Evolutionary conservation across 2,888 invertebrate genomes (phyloP).

Genomic region (Drosophila suboccidentalis): DNA sequence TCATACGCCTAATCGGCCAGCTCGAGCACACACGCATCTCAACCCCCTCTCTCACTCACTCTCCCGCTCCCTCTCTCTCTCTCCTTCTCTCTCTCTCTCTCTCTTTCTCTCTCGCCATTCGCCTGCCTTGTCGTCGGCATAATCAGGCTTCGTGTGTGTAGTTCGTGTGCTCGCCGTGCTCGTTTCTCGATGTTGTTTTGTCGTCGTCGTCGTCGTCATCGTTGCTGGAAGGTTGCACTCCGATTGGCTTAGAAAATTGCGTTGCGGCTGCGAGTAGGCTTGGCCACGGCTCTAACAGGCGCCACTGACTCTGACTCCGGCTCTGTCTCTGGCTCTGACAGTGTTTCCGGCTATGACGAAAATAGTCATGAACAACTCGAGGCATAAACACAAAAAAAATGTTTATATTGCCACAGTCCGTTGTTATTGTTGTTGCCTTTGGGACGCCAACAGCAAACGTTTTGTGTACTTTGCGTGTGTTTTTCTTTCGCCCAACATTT

Average conservation of each 20-base stretch:
- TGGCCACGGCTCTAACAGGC: conserved; percentile 61
- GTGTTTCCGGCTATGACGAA: conserved; percentile 23
- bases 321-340: not conserved
- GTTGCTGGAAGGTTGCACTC: conserved; percentile 69
- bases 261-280: conserved; percentile 81
- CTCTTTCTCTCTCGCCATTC: not conserved
- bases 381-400: conserved; percentile 31
- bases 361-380: conserved; percentile 43
- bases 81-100: not conserved
- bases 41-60: conserved; percentile 3
- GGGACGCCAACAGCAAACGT: not conserved
- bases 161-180: conserved; percentile 42
- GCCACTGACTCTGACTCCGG: conserved; percentile 3
- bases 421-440: conserved; percentile 5
- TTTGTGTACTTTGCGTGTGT: not conserved
- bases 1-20: conserved; percentile 69
- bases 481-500: conserved; percentile 16
- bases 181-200: conserved; percentile 72
- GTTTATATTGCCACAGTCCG: too few species aligned
- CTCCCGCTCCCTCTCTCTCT: not conserved
- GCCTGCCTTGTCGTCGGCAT: conserved; percentile 46
- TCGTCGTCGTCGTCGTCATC: conserved; percentile 70
- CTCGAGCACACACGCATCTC: conserved; percentile 37
- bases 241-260: conserved; percentile 85
- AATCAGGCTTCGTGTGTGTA: conserved; percentile 71